A percentile compares a stretch with the other conserved stretches of the same genome.
These are phyloP conservation scores for Lysandra bellargus DNA, from an alignment of 2,888 invertebrate genomes.

Conservation along the genomic window DNA sequence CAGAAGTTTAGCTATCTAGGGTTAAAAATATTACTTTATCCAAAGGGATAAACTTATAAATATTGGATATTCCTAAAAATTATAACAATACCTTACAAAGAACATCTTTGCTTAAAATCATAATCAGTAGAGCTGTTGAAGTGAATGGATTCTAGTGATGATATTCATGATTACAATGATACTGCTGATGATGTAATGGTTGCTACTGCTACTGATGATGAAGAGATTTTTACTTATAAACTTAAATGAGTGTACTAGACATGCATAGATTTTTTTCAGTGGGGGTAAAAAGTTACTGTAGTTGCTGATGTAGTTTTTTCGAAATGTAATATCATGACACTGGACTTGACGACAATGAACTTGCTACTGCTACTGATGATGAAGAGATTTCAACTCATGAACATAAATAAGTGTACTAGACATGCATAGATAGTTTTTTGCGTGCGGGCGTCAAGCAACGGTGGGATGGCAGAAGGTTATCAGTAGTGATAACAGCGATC, in stretches of 20 bases:
- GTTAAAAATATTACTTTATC: too few species aligned
- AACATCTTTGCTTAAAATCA: too few species aligned
- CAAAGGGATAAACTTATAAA: too few species aligned
- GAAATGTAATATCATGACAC: background rate
- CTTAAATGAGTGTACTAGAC: background rate
- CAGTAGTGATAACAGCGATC: slow-evolving; percentile 73
- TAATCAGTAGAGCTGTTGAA: background rate
- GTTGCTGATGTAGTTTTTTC: too few species aligned
- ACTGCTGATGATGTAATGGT: background rate
- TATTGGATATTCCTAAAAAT: too few species aligned
- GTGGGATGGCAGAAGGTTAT: slow-evolving; percentile 66
- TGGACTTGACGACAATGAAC: background rate
- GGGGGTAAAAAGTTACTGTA: too few species aligned
- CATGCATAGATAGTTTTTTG: slow-evolving; percentile 46
- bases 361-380: background rate
- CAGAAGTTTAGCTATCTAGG: too few species aligned
- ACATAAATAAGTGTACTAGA: background rate
- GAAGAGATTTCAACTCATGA: background rate
- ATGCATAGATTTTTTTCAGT: too few species aligned
- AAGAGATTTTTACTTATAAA: background rate
- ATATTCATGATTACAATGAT: background rate
- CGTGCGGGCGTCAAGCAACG: slow-evolving; percentile 46
- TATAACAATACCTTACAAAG: too few species aligned
- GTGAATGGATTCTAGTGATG: background rate
- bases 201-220: background rate